Evolutionary conservation across 2,113 vertebrate genomes (phyloP).

Genomic region (Gasterosteus nipponicus): DNA sequence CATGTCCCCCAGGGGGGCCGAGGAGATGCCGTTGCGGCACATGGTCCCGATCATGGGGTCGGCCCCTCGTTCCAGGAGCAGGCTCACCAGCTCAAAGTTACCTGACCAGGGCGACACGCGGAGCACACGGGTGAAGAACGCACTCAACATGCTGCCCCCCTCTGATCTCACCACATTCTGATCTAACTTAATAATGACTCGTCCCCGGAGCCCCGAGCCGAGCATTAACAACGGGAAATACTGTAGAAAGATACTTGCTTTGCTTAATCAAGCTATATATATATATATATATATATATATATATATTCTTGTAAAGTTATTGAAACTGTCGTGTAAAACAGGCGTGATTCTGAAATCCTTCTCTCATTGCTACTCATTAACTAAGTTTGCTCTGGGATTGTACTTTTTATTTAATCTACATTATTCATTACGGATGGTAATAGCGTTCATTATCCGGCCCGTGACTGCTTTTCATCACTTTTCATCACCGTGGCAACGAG

Average conservation of each 20-base stretch:
- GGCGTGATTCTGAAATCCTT: neutral
- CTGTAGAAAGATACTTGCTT: too few species aligned
- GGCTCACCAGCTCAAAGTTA: conserved; percentile 83
- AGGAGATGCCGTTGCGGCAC: conserved; percentile 81
- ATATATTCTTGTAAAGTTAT: conserved; percentile 9
- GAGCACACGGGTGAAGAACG: neutral
- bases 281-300: neutral
- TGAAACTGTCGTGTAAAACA: conserved; percentile 14
- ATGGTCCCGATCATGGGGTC: conserved; percentile 84
- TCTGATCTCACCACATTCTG: too few species aligned
- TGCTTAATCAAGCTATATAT: too few species aligned
- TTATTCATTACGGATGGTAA: conserved; percentile 45
- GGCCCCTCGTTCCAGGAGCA: conserved; percentile 83
- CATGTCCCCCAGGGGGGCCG: conserved; percentile 81
- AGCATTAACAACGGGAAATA: neutral
- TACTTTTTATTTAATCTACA: conserved; percentile 31
- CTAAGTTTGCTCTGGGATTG: conserved; percentile 17
- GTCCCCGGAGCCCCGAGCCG: neutral
- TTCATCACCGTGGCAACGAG: conserved; percentile 16
- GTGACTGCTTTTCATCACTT: conserved; percentile 11
- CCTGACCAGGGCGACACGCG: conserved; percentile 60
- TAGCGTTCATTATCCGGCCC: conserved; percentile 14
- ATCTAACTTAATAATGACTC: neutral
- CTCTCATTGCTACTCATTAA: conserved; percentile 18
- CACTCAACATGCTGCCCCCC: neutral